Base-by-base conservation (phyloP, 2,888 invertebrate genomes). In the Mimumesa dahlbomi region DNA sequence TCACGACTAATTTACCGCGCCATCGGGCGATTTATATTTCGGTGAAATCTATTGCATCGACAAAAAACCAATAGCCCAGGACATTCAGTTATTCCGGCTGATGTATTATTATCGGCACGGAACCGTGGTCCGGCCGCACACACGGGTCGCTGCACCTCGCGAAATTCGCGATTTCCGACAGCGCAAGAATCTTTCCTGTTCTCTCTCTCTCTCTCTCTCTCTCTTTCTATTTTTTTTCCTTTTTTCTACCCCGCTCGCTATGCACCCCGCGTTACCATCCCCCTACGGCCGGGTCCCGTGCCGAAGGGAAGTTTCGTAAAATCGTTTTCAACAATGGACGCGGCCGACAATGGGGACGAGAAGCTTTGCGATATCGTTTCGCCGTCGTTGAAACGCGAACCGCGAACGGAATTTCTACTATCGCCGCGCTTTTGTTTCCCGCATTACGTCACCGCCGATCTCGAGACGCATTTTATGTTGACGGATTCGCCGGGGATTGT, bases 11-110 rank as follows among this genome's bases (percentile, higher is more conserved):
- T 81, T 81, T 70, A 75, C 77, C 72, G 77, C 57, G 52, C 54
- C 72, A 61, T 65, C 54, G 67, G 40, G 43, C 77, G 80, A 82
- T 79, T 80, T 82, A 75, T 82, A 81, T 75, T 72, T 77, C 69
- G 48, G 45, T 16, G 61, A 58, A 73, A 79, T 79, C 73, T 81
- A 78, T 80, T 58, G 75, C 80, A 62, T 59, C 75, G 65, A 70
- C 58, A 71, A 71, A 82, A 77, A 71, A 69, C 69, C 82, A 77
- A 81, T 77, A 81, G 67, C 64, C 62, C 82, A 36, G 69, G 65
- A 61, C 71, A 67, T 67, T 75, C 77, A 64, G 79, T 82, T 79
- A 77, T 82, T 75, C 71, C 77, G 62, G 61, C 61, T 72, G 82
- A 81, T 77, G 73, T 72, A 75, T 77, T 77, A 81, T 78, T 65